Evolutionary conservation across 2,797 vertebrate species (phyloP).

Genomic region (Gymnoscopelus microlampas): DNA sequence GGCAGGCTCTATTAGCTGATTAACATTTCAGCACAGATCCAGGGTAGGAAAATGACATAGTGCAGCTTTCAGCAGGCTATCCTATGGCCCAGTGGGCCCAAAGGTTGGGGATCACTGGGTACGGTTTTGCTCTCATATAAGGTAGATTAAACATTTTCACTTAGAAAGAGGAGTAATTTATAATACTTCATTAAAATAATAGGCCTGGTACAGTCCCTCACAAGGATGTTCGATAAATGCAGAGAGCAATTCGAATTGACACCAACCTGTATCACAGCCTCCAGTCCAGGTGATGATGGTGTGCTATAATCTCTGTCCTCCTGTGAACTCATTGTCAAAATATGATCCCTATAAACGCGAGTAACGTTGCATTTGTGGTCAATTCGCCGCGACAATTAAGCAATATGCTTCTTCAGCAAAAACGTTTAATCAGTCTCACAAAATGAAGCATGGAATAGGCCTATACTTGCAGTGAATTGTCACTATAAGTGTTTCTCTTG

Average conservation of each 20-base stretch:
- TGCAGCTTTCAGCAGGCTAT: too few relatives aligned
- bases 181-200: background rate
- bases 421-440: background rate
- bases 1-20: too few relatives aligned
- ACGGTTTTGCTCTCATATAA: too few relatives aligned
- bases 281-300: constrained; percentile 65
- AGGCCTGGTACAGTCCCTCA: too few relatives aligned
- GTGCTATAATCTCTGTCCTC: constrained; percentile 37
- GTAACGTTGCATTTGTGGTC: background rate
- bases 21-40: too few relatives aligned
- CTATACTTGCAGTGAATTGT: background rate
- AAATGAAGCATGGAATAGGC: background rate
- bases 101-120: too few relatives aligned
- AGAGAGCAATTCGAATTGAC: background rate
- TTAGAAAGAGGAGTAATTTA: too few relatives aligned
- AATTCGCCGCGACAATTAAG: constrained; percentile 1
- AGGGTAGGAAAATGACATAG: too few relatives aligned
- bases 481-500: background rate
- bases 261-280: constrained; percentile 83
- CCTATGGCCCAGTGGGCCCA: too few relatives aligned
- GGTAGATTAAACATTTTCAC: too few relatives aligned
- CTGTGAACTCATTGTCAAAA: constrained; percentile 66
- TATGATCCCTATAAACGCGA: background rate
- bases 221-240: background rate
- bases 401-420: background rate